These are phyloP conservation scores for Drosophila parvula DNA, from an alignment of 1,140 invertebrate species.

Conservation along the genomic window DNA sequence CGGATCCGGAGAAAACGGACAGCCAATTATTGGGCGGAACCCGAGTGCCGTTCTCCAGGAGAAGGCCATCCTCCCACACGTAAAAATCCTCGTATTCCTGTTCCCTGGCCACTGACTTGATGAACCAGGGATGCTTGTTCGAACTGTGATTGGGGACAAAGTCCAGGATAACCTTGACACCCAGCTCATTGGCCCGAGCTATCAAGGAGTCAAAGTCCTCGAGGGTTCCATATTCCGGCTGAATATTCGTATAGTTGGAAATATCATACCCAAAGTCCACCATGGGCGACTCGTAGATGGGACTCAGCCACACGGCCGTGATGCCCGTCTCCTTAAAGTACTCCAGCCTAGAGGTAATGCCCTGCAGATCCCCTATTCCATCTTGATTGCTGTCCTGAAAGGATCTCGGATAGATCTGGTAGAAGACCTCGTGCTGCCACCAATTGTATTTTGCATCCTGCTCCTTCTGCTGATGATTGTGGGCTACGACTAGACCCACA, in stretches of 20 bases:
- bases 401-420: slow-evolving; percentile 70
- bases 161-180: slow-evolving; percentile 76
- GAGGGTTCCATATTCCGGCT: slow-evolving; percentile 89
- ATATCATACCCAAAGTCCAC: slow-evolving; percentile 89
- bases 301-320: slow-evolving; percentile 88
- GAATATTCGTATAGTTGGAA: slow-evolving; percentile 88
- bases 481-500: slow-evolving; percentile 13
- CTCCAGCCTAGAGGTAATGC: slow-evolving; percentile 85
- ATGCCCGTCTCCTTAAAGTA: slow-evolving; percentile 86
- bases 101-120: slow-evolving; percentile 86
- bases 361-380: slow-evolving; percentile 63
- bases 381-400: slow-evolving; percentile 70
- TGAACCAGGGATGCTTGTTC: slow-evolving; percentile 89
- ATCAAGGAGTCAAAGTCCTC: slow-evolving; percentile 89
- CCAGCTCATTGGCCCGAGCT: slow-evolving; percentile 85
- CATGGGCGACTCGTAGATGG: slow-evolving; percentile 89
- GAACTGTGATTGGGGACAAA: slow-evolving; percentile 90
- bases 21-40: slow-evolving; percentile 89
- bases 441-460: slow-evolving; percentile 48
- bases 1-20: slow-evolving; percentile 86
- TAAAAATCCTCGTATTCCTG: slow-evolving; percentile 88
- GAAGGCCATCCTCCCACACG: slow-evolving; percentile 87
- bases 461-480: slow-evolving; percentile 3
- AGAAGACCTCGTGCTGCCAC: slow-evolving; percentile 73
- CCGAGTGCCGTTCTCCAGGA: slow-evolving; percentile 50